These are phyloP conservation scores for Coremacera marginata DNA, from an alignment of 2,888 invertebrate species.

Conservation along the genomic window DNA sequence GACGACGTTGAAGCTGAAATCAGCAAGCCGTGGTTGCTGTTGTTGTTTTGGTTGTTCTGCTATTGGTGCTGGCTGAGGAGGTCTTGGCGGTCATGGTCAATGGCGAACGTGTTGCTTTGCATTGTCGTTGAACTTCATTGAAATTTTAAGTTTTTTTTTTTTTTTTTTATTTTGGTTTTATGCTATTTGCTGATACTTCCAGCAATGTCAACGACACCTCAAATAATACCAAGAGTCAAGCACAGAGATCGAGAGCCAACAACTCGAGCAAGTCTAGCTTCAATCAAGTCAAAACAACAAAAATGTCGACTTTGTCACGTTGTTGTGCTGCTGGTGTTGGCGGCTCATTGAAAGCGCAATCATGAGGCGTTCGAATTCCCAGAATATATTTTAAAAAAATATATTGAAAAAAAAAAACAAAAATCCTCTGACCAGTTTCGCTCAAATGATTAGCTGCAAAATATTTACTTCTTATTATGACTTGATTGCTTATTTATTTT, in stretches of 20 bases:
- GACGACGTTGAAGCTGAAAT: constrained; percentile 6
- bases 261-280: not conserved
- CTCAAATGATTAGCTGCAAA: constrained; percentile 1
- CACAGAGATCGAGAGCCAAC: constrained; percentile 8
- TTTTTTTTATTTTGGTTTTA: constrained; percentile 3
- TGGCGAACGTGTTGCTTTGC: constrained; percentile 48
- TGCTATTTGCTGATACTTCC: constrained; percentile 12
- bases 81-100: constrained; percentile 53
- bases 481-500: not conserved
- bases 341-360: not conserved
- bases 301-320: constrained; percentile 3
- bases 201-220: constrained; percentile 33
- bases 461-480: not conserved
- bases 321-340: not conserved
- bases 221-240: not conserved
- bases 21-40: constrained; percentile 28
- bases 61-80: constrained; percentile 22
- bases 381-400: too few species aligned
- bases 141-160: constrained; percentile 31
- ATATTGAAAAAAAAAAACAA: too few species aligned
- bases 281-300: not conserved
- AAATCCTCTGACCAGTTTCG: not conserved
- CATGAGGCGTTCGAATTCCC: not conserved
- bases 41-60: constrained; percentile 30
- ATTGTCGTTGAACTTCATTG: constrained; percentile 46